Base-by-base conservation (phyloP, 2,888 invertebrate genomes). In the Epicampocera succincta region DNA sequence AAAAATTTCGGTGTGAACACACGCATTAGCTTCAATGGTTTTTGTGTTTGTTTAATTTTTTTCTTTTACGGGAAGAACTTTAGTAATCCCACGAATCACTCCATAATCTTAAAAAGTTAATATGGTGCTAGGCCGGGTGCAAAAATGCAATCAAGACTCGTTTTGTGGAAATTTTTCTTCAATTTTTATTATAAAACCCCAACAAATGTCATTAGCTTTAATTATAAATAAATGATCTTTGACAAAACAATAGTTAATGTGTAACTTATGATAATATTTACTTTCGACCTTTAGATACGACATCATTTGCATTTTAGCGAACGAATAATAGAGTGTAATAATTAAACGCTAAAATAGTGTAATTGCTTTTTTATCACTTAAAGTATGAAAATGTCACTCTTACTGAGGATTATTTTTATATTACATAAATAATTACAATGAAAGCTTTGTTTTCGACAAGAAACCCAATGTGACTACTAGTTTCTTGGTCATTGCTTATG, bases 141-240 rank as follows among this genome's bases (percentile, higher is more conserved):
- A 25, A 25, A 25, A 25, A 25, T 3, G 25, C 25, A 5, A 2
- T 3, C 25, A 25, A 25, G 25, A 25, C 25, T 25, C 33, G 3
- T 33, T 33, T 33, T 9, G 9, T 33, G 33, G 2, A 52, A 52
- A 52, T 29, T 21, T 29, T 29, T 29, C 29, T 15, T 54, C 15
- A 29, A 2, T 54, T 54, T n/a, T 54, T n/a, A 29, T 54, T n/a
- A 15, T 29, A 29, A 50, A 21, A 8, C 1, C 3, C n/a, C 29
- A 54, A 54, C 33, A 33, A 54, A 17, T 54, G n/a, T 15, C n/a
- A 54, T 54, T 54, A 29, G 15, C 9, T n/a, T 29, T 15, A 29
- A 54, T 54, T 54, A 29, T 29, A 15, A 54, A n/a, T 54, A 29
- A 29, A 29, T 54, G 52, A 54, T 54, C 52, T 54, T 54, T 54